phyloP scores from a whole-genome alignment of 2,797 vertebrate species.

The Gadopsis bispinosus region DNA sequence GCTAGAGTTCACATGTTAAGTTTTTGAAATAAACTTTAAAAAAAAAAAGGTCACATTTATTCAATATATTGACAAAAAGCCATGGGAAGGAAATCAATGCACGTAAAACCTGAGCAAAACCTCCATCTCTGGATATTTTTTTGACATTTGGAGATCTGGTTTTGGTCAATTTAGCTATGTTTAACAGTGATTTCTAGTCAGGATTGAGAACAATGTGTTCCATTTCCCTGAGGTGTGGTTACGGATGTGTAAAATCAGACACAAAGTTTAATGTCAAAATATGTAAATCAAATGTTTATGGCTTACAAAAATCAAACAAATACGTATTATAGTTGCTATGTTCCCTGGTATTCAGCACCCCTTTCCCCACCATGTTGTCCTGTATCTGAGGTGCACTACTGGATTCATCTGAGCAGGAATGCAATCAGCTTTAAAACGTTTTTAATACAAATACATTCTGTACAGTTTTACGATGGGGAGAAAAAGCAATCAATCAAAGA shows the following conservation, averaged over 20 bases:
- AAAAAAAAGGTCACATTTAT: conserved; percentile 3
- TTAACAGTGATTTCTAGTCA: not conserved
- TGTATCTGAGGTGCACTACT: conserved; percentile 44
- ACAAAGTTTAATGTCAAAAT: not conserved
- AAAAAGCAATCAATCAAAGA: conserved; percentile 25
- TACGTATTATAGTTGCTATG: not conserved
- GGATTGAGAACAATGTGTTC: not conserved
- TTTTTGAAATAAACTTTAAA: not conserved
- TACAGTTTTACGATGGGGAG: conserved; percentile 22
- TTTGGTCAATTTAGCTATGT: not conserved
- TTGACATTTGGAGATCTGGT: not conserved
- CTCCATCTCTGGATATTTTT: not conserved
- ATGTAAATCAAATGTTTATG: not conserved
- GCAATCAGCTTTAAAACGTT: conserved; percentile 2
- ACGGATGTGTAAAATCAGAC: not conserved
- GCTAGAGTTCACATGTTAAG: not conserved
- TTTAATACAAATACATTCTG: conserved; percentile 22
- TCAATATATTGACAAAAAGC: not conserved
- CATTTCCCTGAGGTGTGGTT: conserved; percentile 18
- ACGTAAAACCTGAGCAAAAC: not conserved
- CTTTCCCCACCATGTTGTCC: conserved; percentile 73
- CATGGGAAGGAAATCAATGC: not conserved
- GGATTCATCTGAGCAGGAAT: conserved; percentile 26
- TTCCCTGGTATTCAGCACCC: conserved; percentile 36
- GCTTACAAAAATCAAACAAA: conserved; percentile 6